Evolutionary conservation across 2,113 vertebrate species (phyloP).

Genomic region (Osmerus eperlanus): DNA sequence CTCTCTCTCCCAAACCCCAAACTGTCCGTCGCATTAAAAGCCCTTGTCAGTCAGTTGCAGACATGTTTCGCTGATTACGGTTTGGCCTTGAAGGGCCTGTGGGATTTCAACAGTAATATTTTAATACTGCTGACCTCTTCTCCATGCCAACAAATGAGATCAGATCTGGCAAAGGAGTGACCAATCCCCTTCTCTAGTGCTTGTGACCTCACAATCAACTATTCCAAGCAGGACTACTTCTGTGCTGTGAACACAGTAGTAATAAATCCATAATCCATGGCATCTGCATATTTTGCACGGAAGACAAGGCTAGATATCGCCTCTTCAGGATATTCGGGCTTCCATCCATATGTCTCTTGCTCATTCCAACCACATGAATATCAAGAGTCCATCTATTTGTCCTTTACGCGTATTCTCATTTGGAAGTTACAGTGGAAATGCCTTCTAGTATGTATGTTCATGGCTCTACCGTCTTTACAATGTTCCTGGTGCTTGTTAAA

Average conservation of each 20-base stretch:
- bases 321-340: not conserved
- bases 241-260: not conserved
- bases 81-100: conserved; percentile 33
- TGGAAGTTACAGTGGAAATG: not conserved
- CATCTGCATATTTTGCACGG: not conserved
- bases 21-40: conserved; percentile 5
- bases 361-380: not conserved
- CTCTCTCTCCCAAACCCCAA: conserved; percentile 7
- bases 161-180: conserved; percentile 34
- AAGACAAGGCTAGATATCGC: not conserved
- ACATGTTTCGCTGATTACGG: conserved; percentile 53
- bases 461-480: not conserved
- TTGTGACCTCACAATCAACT: conserved; percentile 5
- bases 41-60: conserved; percentile 29
- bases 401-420: not conserved
- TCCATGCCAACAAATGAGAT: conserved; percentile 40
- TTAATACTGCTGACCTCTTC: conserved; percentile 49
- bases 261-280: not conserved
- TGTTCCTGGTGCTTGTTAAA: not conserved
- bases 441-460: not conserved
- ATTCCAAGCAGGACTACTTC: conserved; percentile 1
- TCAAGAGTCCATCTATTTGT: not conserved
- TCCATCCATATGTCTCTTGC: not conserved
- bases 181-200: conserved; percentile 41
- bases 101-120: conserved; percentile 54